These are phyloP conservation scores for Cephalopterus ornatus DNA, from an alignment of 2,113 vertebrate species.

Conservation along the genomic window DNA sequence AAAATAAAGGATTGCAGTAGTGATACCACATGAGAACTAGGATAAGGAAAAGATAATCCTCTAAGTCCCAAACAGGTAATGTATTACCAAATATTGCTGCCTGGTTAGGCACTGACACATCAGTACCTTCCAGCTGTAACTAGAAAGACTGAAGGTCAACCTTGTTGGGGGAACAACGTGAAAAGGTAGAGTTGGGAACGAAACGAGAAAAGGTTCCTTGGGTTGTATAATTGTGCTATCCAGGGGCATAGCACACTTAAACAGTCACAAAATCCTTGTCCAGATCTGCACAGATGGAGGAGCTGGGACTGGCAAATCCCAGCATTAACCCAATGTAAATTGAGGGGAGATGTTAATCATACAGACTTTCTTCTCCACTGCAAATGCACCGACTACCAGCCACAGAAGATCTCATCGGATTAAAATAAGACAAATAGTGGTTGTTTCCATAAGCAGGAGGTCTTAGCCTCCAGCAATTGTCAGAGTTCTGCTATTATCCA, in stretches of 20 bases:
- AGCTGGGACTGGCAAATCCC: neutral
- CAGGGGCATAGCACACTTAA: neutral
- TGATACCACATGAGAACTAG: neutral
- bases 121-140: neutral
- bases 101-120: neutral
- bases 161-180: neutral
- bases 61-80: neutral
- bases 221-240: neutral
- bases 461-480: neutral
- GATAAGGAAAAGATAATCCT: neutral
- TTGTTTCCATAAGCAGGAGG: neutral
- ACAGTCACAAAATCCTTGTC: neutral
- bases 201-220: neutral
- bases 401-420: neutral
- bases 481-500: neutral
- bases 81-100: neutral
- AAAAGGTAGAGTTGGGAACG: neutral
- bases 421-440: neutral
- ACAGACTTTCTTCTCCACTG: neutral
- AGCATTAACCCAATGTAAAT: neutral
- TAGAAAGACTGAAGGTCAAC: neutral
- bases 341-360: neutral
- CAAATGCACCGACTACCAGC: neutral
- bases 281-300: neutral
- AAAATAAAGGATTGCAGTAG: neutral